These are phyloP conservation scores for Arenicola marina DNA, from an alignment of 2,888 invertebrate species.

Conservation along the genomic window DNA sequence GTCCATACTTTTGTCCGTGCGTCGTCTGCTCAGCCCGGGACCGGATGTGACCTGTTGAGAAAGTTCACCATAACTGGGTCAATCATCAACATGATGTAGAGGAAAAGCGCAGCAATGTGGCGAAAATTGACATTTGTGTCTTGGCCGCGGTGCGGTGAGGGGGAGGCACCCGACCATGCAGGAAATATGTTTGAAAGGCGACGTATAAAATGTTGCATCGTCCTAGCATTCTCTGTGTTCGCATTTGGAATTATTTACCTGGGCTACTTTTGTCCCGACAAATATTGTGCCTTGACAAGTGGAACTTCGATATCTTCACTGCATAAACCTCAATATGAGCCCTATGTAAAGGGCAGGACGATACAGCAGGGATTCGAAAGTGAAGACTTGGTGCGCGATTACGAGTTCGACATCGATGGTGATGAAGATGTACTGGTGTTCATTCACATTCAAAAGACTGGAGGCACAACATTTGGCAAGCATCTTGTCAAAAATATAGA, in stretches of 20 bases:
- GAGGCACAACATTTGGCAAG: constrained; percentile 94
- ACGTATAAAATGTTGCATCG: constrained; percentile 1
- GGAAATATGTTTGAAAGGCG: constrained; percentile 17
- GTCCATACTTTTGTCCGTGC: no score
- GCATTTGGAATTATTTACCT: constrained; percentile 7
- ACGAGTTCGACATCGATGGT: constrained; percentile 14
- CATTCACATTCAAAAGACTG: constrained; percentile 98
- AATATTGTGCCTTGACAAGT: not conserved
- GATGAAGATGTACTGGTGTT: constrained; percentile 91
- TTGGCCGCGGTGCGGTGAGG: no score
- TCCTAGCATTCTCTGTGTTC: constrained; percentile 1
- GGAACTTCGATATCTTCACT: no score
- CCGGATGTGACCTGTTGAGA: no score
- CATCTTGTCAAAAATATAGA: constrained; percentile 95
- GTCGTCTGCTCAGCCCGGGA: no score
- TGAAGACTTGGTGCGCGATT: constrained; percentile 16
- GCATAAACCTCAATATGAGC: no score
- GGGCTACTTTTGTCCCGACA: constrained; percentile 8
- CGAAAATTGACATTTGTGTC: no score
- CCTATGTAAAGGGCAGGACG: not conserved
- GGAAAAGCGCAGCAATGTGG: no score
- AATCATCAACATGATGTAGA: no score
- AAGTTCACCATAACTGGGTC: no score
- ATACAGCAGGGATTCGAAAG: not conserved
- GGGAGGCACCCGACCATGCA: no score